Conservation (phyloP, 2,797 vertebrate species). For the Pipistrellus kuhlii region DNA sequence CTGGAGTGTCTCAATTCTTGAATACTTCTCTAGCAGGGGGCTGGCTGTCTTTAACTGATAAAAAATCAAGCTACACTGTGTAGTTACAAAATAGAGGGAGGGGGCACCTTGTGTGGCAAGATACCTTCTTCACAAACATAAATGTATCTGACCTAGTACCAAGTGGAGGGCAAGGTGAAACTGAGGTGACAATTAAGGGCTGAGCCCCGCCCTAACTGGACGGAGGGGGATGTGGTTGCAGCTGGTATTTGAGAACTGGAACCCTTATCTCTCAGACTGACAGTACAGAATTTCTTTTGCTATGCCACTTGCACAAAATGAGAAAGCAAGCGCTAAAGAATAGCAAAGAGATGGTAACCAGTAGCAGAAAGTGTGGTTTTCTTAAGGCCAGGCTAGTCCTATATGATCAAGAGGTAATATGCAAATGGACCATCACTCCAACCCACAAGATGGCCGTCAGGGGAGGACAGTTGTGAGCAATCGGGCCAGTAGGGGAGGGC, state of each 20-base stretch:
- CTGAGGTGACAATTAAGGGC: background rate
- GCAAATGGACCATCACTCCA: too few relatives aligned
- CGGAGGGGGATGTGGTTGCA: background rate
- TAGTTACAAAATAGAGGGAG: background rate
- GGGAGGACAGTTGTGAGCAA: too few relatives aligned
- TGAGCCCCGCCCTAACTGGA: background rate
- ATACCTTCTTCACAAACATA: background rate
- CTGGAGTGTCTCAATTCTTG: background rate
- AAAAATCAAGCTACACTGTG: background rate
- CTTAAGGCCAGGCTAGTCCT: background rate
- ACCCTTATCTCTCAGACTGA: background rate
- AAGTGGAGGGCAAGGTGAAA: background rate
- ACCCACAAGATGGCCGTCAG: too few relatives aligned
- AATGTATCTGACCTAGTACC: background rate
- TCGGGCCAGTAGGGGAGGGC: too few relatives aligned
- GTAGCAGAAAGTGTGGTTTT: background rate
- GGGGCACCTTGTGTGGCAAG: background rate
- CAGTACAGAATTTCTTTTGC: slow-evolving; percentile 7
- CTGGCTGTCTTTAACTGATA: background rate
- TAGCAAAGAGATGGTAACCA: background rate
- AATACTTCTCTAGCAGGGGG: background rate
- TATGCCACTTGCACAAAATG: background rate
- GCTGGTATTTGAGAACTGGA: background rate
- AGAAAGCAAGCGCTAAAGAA: slow-evolving; percentile 7
- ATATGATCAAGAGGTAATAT: too few relatives aligned